Evolutionary conservation across 1,140 invertebrate genomes (phyloP), one percentile per base, ranked within the genome.

Genomic region (Nixonia krombeini): DNA sequence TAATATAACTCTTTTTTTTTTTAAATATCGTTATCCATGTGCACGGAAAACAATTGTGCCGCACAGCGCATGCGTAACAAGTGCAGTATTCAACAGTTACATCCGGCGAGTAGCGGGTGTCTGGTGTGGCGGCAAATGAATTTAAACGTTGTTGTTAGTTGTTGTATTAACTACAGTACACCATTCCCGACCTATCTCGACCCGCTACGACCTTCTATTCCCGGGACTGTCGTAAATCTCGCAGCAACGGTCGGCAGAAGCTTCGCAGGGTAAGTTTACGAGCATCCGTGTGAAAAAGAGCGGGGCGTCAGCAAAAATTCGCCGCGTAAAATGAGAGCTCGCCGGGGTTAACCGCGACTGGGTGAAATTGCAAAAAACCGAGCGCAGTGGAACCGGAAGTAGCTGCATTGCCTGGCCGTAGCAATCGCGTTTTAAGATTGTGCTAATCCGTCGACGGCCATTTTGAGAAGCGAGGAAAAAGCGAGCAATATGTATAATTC

Each of bases 231-330:
- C 57, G 52, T 62, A 68, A 68, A 62, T 68, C 65, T 68, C 57
- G 40, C 7, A n/a, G 51, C 47, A 68, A 46, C 55, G 57, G 65
- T 40, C 33, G 25, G 56, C 52, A 67, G 57, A 68, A 61, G 52
- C 47, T 41, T 40, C 47, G 45, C 42, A 25, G 57, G 51, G 51
- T 46, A 61, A 68, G 51, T 68, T 61, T 68, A 66, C 50, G 50
- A 66, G 44, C 46, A 42, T 53, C 47, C 64, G 64, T 47, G 64
- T 68, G 64, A 68, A 68, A 68, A 68, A 68, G 57, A 37, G 51
- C 55, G 57, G 31, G 40, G 17, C 47, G 33, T 62, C 35, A 57
- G 57, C 64, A 52, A 61, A 68, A 61, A 61, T 68, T 50, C 41
- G 5, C 17, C 40, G 12, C 45, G 17, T 42, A 56, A 67, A 61